Evolutionary conservation across 2,797 vertebrate species (phyloP).

Genomic region (Echiichthys vipera): DNA sequence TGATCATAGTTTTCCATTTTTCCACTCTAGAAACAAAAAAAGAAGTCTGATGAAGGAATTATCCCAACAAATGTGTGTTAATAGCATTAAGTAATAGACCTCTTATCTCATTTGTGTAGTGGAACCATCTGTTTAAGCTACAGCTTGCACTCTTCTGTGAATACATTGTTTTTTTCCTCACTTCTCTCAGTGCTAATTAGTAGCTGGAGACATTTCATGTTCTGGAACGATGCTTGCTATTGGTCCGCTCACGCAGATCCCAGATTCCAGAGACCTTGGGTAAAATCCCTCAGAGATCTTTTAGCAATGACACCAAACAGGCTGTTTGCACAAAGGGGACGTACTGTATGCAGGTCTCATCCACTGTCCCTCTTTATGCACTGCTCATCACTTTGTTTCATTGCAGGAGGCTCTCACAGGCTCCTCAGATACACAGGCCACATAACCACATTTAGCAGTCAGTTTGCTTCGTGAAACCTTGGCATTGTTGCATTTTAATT

Average conservation of each 20-base stretch:
- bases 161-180: slow-evolving; percentile 55
- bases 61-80: slow-evolving; percentile 55
- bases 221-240: slow-evolving; percentile 50
- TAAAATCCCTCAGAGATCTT: slow-evolving; percentile 55
- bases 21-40: slow-evolving; percentile 34
- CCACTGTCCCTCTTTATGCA: slow-evolving; percentile 40
- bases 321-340: slow-evolving; percentile 40
- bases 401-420: neutral
- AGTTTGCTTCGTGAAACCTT: slow-evolving; percentile 40
- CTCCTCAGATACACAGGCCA: slow-evolving; percentile 32
- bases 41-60: slow-evolving; percentile 33
- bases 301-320: slow-evolving; percentile 58
- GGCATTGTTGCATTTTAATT: slow-evolving; percentile 64
- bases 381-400: slow-evolving; percentile 38
- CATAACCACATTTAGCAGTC: slow-evolving; percentile 44
- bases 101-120: slow-evolving; percentile 67
- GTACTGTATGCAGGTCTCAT: slow-evolving; percentile 15
- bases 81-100: slow-evolving; percentile 67
- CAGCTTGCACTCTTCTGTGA: slow-evolving; percentile 67
- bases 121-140: slow-evolving; percentile 76
- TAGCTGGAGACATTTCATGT: slow-evolving; percentile 70
- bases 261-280: slow-evolving; percentile 56
- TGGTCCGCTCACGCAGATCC: slow-evolving; percentile 51
- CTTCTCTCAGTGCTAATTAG: slow-evolving; percentile 73
- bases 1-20: slow-evolving; percentile 60